Conservation (phyloP, 2,888 invertebrate genomes). For the Asteroscopus sphinx region DNA sequence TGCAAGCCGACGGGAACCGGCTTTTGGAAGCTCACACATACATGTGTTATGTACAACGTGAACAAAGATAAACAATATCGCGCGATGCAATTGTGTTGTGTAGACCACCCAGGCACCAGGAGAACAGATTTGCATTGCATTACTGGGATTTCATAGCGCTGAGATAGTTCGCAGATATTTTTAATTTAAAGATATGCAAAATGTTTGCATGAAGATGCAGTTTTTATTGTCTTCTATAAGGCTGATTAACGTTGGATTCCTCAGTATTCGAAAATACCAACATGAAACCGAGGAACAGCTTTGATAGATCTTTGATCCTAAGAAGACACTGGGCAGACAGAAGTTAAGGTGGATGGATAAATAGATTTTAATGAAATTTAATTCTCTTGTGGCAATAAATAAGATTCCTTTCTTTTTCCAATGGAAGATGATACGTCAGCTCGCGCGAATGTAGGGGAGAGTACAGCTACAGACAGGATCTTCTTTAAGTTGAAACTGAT, state of each 20-base stretch:
- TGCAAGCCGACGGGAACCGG: conserved; percentile 42
- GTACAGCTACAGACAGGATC: too few relatives aligned
- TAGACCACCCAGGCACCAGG: conserved; percentile 53
- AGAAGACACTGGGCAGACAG: too few relatives aligned
- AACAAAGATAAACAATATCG: conserved; percentile 40
- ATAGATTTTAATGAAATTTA: too few relatives aligned
- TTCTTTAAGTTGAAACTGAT: too few relatives aligned
- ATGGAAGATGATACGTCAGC: too few relatives aligned
- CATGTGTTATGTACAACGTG: conserved; percentile 27
- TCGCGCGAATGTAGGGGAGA: too few relatives aligned
- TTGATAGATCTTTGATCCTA: too few relatives aligned
- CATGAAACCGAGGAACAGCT: too few relatives aligned
- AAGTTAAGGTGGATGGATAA: too few relatives aligned
- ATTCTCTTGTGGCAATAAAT: too few relatives aligned
- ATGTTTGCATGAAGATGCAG: conserved; percentile 4
- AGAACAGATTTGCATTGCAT: conserved; percentile 44
- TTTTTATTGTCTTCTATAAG: conserved; percentile 4
- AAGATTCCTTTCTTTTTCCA: too few relatives aligned
- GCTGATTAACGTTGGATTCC: background rate
- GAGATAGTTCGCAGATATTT: conserved; percentile 23
- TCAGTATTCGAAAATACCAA: too few relatives aligned
- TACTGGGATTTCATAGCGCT: conserved; percentile 36
- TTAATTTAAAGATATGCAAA: conserved; percentile 12
- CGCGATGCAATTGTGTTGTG: conserved; percentile 22
- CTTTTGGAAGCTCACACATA: conserved; percentile 21